Percentiles rank a stretch among this genome's conserved stretches.
These are phyloP conservation scores for Diaphora mendica DNA, from an alignment of 2,888 invertebrate species.

Conservation along the genomic window DNA sequence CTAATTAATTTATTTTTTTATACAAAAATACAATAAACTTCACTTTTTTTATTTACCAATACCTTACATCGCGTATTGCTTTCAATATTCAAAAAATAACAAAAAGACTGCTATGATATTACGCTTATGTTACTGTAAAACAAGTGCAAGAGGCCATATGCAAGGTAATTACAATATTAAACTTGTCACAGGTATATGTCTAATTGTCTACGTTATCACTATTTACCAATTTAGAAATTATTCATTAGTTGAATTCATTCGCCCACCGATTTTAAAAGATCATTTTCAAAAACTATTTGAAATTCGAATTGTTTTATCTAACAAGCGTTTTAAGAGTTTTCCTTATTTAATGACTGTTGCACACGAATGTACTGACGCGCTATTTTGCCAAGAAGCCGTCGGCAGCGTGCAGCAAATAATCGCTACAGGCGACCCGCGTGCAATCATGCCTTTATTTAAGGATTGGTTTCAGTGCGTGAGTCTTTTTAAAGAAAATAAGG, in stretches of 20 bases:
- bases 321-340: slow-evolving; percentile 48
- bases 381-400: slow-evolving; percentile 67
- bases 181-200: too few relatives aligned
- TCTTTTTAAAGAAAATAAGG: slow-evolving; percentile 23
- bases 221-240: neutral
- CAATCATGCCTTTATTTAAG: slow-evolving; percentile 66
- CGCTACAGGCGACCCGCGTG: slow-evolving; percentile 71
- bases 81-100: too few relatives aligned
- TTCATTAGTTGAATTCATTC: neutral
- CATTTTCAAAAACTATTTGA: slow-evolving; percentile 12
- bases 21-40: too few relatives aligned
- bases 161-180: too few relatives aligned
- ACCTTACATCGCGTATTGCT: too few relatives aligned
- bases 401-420: slow-evolving; percentile 76
- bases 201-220: too few relatives aligned
- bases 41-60: too few relatives aligned
- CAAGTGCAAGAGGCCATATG: too few relatives aligned
- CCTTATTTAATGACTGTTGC: slow-evolving; percentile 49
- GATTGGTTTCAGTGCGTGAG: slow-evolving; percentile 58
- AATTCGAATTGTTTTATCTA: slow-evolving; percentile 46
- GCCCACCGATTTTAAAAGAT: too few relatives aligned
- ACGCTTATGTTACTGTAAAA: too few relatives aligned
- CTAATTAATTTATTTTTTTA: too few relatives aligned
- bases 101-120: too few relatives aligned
- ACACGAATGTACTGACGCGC: slow-evolving; percentile 70